Evolutionary conservation across 1,140 invertebrate species (phyloP).

Genomic region (Macrotrachela quadricornifera): DNA sequence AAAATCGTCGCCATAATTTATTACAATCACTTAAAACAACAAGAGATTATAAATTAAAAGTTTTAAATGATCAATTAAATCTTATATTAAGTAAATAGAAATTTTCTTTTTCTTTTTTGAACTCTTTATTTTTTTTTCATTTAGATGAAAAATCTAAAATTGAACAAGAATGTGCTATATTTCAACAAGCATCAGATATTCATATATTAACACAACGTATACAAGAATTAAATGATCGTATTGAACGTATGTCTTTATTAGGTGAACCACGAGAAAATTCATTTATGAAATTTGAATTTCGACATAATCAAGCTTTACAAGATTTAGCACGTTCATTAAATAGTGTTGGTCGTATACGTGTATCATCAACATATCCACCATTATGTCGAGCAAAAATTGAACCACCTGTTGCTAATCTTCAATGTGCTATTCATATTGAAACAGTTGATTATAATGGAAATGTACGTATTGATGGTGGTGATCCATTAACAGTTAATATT

Average conservation of each 20-base stretch:
- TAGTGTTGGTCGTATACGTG: slow-evolving; percentile 37
- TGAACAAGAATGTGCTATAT: slow-evolving; percentile 52
- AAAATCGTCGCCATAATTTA: slow-evolving; percentile 46
- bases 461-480: slow-evolving; percentile 46
- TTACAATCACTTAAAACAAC: slow-evolving; percentile 47
- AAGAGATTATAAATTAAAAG: slow-evolving; percentile 53
- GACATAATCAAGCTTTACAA: slow-evolving; percentile 30
- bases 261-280: slow-evolving; percentile 71
- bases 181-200: slow-evolving; percentile 43
- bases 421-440: slow-evolving; percentile 45
- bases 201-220: slow-evolving; percentile 71
- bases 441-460: slow-evolving; percentile 75
- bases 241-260: slow-evolving; percentile 54
- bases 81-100: slow-evolving; percentile 35
- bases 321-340: slow-evolving; percentile 29
- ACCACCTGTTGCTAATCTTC: neutral
- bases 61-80: slow-evolving; percentile 63
- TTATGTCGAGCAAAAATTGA: slow-evolving; percentile 21
- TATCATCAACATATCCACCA: slow-evolving; percentile 55
- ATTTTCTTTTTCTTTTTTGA: no score
- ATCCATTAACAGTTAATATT: slow-evolving; percentile 44
- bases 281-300: slow-evolving; percentile 59
- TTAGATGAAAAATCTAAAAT: slow-evolving; percentile 58
- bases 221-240: slow-evolving; percentile 56
- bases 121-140: no score